Percentiles rank a stretch among this genome's conserved stretches.
Conservation (phyloP, 2,797 vertebrate species). For the Anableps anableps region DNA sequence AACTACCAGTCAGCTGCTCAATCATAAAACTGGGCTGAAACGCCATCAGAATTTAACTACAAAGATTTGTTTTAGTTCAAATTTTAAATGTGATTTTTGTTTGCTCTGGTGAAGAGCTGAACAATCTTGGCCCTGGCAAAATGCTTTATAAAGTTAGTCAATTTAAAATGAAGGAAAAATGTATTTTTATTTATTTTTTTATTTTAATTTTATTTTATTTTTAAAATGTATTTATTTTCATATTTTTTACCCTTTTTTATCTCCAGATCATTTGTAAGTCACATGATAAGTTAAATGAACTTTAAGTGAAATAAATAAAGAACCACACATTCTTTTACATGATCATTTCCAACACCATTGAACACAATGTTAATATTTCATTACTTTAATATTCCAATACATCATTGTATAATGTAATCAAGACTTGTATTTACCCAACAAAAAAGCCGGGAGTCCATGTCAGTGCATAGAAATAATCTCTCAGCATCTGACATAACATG, state of each 20-base stretch:
- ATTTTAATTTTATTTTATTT: too few relatives aligned
- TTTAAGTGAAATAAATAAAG: background rate
- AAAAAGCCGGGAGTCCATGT: slow-evolving; percentile 10
- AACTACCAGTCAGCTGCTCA: slow-evolving; percentile 55
- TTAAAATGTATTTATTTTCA: background rate
- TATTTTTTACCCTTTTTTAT: background rate
- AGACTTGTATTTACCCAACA: slow-evolving; percentile 15
- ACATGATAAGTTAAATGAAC: background rate
- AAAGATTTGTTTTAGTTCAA: slow-evolving; percentile 47
- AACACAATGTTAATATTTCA: background rate
- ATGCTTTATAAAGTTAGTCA: slow-evolving; percentile 11
- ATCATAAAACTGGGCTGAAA: slow-evolving; percentile 69
- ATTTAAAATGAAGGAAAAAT: background rate
- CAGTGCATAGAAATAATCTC: background rate
- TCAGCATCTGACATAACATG: slow-evolving; percentile 7
- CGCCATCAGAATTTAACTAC: slow-evolving; percentile 52
- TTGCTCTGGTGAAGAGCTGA: slow-evolving; percentile 23
- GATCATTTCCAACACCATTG: background rate
- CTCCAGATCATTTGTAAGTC: background rate
- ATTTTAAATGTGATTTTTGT: slow-evolving; percentile 17
- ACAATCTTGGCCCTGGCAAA: slow-evolving; percentile 6
- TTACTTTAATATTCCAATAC: background rate
- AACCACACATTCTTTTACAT: background rate
- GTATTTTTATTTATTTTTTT: too few relatives aligned
- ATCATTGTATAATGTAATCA: background rate